A percentile compares a stretch with the other conserved stretches of the same genome.
These are phyloP conservation scores for Laothoe populi DNA, from an alignment of 2,888 invertebrate genomes.

Conservation along the genomic window DNA sequence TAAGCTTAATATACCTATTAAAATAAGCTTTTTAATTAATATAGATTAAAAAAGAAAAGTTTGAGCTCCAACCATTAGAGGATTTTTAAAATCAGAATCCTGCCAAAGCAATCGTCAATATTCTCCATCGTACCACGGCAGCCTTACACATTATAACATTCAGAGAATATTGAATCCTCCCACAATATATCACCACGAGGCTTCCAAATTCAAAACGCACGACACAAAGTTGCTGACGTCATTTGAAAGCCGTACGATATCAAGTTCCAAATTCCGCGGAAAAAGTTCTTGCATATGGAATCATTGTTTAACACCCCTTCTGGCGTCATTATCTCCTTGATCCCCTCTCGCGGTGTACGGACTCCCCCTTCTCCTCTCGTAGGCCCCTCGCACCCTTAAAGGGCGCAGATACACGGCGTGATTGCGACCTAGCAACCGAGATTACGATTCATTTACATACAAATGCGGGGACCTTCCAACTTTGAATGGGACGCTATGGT, in stretches of 20 bases:
- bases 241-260: slow-evolving; percentile 4
- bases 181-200: slow-evolving; percentile 2
- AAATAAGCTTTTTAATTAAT: background rate
- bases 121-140: background rate
- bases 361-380: slow-evolving; percentile 9
- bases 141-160: too few relatives aligned
- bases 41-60: background rate
- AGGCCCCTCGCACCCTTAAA: slow-evolving; percentile 32
- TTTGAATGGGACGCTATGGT: slow-evolving; percentile 71
- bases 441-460: slow-evolving; percentile 81
- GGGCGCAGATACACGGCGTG: slow-evolving; percentile 61
- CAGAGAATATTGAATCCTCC: background rate
- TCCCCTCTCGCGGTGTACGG: slow-evolving; percentile 27
- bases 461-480: slow-evolving; percentile 71
- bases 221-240: background rate
- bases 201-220: slow-evolving; percentile 6
- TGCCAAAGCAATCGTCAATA: too few relatives aligned
- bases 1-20: too few relatives aligned
- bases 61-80: background rate
- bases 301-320: slow-evolving; percentile 46
- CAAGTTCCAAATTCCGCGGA: slow-evolving; percentile 29
- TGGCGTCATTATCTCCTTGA: slow-evolving; percentile 48
- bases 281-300: slow-evolving; percentile 37
- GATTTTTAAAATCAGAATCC: background rate
- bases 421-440: slow-evolving; percentile 67